phyloP scores from a whole-genome alignment of 2,797 vertebrate species.

The Hybognathus amarus region DNA sequence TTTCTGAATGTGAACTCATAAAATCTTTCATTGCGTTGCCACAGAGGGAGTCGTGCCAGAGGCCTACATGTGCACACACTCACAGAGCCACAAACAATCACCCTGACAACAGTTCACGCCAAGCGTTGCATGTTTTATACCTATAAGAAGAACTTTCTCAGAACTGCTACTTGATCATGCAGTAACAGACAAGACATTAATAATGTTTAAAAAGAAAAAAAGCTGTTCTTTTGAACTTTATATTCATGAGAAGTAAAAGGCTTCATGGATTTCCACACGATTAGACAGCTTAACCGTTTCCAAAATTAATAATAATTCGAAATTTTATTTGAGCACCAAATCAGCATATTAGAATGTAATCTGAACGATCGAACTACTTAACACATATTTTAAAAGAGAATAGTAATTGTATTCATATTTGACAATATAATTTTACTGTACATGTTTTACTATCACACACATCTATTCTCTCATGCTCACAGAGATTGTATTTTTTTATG shows the following conservation, averaged over 20 bases:
- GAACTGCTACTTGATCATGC: neutral
- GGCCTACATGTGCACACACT: neutral
- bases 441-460: no score
- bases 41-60: conserved; percentile 64
- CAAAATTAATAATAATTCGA: neutral
- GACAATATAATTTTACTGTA: no score
- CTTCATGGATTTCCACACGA: neutral
- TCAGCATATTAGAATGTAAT: neutral
- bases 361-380: no score
- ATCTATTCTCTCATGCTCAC: no score
- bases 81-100: conserved; percentile 8
- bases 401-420: no score
- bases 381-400: neutral
- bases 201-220: no score
- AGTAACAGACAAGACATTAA: neutral
- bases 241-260: neutral
- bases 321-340: neutral
- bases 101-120: neutral
- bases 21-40: conserved; percentile 76
- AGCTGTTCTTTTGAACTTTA: neutral
- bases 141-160: neutral
- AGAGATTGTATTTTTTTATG: neutral
- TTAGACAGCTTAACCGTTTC: neutral
- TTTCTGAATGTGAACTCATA: conserved; percentile 78
- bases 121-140: neutral